These are phyloP conservation scores for Naja naja DNA, from an alignment of 2,113 vertebrate species.

Conservation along the genomic window DNA sequence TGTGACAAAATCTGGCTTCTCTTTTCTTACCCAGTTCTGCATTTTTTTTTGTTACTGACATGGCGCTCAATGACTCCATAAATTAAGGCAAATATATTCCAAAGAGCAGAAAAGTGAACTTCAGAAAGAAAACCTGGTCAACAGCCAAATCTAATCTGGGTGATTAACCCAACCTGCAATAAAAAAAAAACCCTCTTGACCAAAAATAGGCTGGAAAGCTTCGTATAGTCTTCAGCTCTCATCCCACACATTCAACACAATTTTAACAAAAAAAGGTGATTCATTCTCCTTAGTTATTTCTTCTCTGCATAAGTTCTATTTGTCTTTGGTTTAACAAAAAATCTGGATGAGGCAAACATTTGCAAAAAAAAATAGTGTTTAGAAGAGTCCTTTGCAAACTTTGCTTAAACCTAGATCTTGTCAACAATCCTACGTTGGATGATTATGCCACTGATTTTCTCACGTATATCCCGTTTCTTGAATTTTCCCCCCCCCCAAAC, in stretches of 20 bases:
- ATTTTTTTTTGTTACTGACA: neutral
- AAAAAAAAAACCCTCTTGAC: neutral
- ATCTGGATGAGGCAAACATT: neutral
- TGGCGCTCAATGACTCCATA: neutral
- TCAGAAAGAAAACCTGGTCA: neutral
- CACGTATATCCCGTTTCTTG: neutral
- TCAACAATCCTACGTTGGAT: neutral
- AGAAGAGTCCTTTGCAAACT: neutral
- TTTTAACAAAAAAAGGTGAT: neutral
- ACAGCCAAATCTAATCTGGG: no score
- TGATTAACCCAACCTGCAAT: neutral
- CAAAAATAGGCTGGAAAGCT: neutral
- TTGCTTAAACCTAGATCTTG: neutral
- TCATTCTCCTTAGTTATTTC: neutral
- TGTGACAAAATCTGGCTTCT: neutral
- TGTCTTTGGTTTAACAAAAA: neutral
- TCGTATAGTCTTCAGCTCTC: neutral
- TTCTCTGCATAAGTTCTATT: neutral
- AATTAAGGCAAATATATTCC: neutral
- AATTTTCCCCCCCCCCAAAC: neutral
- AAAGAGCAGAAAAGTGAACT: neutral
- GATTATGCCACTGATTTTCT: neutral
- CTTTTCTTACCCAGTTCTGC: slow-evolving; percentile 3
- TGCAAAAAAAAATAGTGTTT: neutral
- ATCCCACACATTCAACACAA: no score